Evolutionary conservation across 1,140 invertebrate genomes (phyloP), one percentile per base, ranked within the genome.

Genomic region (Atta cephalotes): DNA sequence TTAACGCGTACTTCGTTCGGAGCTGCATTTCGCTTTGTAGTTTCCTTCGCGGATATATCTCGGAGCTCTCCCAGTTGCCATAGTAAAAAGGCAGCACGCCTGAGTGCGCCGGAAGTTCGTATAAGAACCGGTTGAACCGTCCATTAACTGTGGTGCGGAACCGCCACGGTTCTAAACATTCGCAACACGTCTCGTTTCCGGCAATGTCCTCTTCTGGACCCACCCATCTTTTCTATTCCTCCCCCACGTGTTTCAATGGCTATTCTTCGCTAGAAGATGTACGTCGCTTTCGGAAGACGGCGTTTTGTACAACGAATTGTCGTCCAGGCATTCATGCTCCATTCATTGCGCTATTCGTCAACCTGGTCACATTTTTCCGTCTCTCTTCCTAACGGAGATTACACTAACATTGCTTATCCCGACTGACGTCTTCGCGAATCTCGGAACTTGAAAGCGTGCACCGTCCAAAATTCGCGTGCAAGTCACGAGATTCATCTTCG

Each of bases 341-440:
- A 81, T 81, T 81, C 79, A 81, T 71, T 51, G 21, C 51, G 65
- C 66, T n/a, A 81, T 81, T 81, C 79, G 51, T 49, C 79, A 81
- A 25, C 35, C 79, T 53, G 79, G 51, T 81, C 79, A 81, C 79
- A 81, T 81, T 71, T 81, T 49, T 60, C 78, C 51, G 9, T 71
- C 35, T 56, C 49, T 7, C 14, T n/a, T 10, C n/a, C 35, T 0
- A 35, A 58, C 2, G 56, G n/a, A 21, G 6, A 18, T 51, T 31
- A 5, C 60, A 9, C 21, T 10, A 6, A 21, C 60, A 25, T 51
- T 16, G 56, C 56, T 49, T 12, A n/a, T 45, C 39, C 4, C 16
- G 18, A 4, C 60, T 7, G 65, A 56, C 9, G n/a, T 58, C 35
- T 35, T 35, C 10, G 63, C n/a, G 65, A 25, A 18, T 28, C 9